Evolutionary conservation across 2,113 vertebrate species (phyloP), one percentile per base, ranked within the genome.

Genomic region (Eptatretus burgeri): DNA sequence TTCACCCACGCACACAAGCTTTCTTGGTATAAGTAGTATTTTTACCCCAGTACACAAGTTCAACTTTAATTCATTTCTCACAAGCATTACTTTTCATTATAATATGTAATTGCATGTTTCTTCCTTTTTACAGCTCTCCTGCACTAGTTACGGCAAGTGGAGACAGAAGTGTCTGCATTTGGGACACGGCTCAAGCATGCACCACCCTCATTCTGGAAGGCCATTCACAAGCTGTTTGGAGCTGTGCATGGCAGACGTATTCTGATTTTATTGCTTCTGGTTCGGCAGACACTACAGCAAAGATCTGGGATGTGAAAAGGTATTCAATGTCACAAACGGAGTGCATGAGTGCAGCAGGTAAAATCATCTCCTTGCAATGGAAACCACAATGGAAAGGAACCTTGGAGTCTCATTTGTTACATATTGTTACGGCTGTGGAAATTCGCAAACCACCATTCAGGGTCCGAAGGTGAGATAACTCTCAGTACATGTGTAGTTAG

Each of bases 261-360:
- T 80, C 80, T 1, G 69, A 78, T 68, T 76, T 82, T 9, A 70
- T 88, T 68, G 82, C 79, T 13, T 88, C 84, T 50, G 81, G 81
- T 60, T 94, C 80, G 2, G 49, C 73, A 51, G 81, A 85, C 52
- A 71, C 67, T 63, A 84, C 78, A 10, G 68, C 73, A 63, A 75
- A 78, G 70, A 72, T 81, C 68, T 79, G 79, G 79, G 80, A 82
- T 68, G 64, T 81, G 4, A 77, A 76, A 51, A 66, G 65, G 65
- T 66, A 10, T 60, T 52, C 49, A 60, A 9, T 12, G n/a, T 11
- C 17, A 20, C 41, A 52, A 52, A 14, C 10, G 11, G 5, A 52
- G 52, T 52, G 13, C 56, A n/a, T 10, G 2, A 52, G n/a, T 19
- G 51, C 20, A n/a, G n/a, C 16, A 50, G 13, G 13, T 62, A 41